These are phyloP conservation scores for Lordiphosa clarofinis DNA, from an alignment of 1,140 invertebrate species.

Conservation along the genomic window DNA sequence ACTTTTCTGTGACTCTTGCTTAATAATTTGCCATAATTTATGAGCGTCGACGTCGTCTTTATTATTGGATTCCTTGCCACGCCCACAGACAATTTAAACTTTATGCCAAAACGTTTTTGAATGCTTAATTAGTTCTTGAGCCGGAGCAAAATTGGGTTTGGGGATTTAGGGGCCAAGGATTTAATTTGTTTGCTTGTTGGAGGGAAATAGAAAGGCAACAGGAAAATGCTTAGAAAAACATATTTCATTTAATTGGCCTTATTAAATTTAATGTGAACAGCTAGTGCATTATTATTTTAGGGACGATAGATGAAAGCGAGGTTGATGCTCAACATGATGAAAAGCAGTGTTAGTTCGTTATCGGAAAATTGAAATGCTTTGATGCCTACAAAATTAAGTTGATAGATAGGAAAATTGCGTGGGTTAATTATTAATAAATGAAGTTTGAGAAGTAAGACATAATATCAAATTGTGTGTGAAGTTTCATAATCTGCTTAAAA, in stretches of 20 bases:
- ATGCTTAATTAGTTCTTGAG: slow-evolving; percentile 66
- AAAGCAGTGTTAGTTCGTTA: not conserved
- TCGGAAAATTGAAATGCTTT: too few relatives aligned
- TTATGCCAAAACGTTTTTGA: slow-evolving; percentile 69
- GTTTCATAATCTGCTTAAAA: too few relatives aligned
- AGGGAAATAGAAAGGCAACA: slow-evolving; percentile 2
- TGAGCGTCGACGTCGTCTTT: slow-evolving; percentile 46
- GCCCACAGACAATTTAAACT: slow-evolving; percentile 60
- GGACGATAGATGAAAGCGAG: not conserved
- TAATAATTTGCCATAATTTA: slow-evolving; percentile 70
- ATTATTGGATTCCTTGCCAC: slow-evolving; percentile 55
- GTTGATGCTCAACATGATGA: not conserved
- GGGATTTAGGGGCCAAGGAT: slow-evolving; percentile 30
- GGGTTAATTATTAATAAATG: too few relatives aligned
- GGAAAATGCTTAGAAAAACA: slow-evolving; percentile 15
- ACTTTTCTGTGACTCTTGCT: slow-evolving; percentile 61
- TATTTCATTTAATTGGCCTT: slow-evolving; percentile 49
- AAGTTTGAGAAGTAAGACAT: too few relatives aligned
- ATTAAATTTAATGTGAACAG: slow-evolving; percentile 26
- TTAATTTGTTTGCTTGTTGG: slow-evolving; percentile 47
- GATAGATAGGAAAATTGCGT: too few relatives aligned
- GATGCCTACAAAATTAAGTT: too few relatives aligned
- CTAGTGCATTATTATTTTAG: slow-evolving; percentile 8
- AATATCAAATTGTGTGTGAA: too few relatives aligned
- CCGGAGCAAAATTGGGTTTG: slow-evolving; percentile 15